Conservation (phyloP, 2,888 invertebrate species). For the Diarsia rubi region DNA sequence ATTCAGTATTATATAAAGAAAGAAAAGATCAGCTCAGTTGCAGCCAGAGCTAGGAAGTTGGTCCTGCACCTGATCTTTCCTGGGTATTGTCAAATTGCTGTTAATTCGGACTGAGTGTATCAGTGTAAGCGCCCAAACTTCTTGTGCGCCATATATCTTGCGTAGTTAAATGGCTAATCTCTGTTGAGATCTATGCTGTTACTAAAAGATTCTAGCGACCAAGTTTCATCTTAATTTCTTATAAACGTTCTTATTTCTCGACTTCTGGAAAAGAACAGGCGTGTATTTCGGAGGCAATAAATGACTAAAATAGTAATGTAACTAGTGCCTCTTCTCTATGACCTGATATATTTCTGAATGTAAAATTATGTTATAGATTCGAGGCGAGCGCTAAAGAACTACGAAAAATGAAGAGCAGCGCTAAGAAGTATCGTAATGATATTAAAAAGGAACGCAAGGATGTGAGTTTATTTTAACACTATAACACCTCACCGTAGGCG, state of each 20-base stretch:
- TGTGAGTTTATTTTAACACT: conserved; percentile 65
- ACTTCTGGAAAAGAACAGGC: background rate
- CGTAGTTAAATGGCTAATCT: background rate
- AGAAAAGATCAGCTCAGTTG: background rate
- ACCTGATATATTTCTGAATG: background rate
- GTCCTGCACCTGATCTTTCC: background rate
- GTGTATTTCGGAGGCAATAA: background rate
- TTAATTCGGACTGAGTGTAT: background rate
- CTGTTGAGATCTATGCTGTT: background rate
- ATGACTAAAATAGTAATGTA: background rate
- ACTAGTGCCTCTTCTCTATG: background rate
- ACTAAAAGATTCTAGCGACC: too few species aligned
- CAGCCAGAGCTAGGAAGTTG: background rate
- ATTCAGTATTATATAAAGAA: background rate
- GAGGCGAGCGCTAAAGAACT: conserved; percentile 63
- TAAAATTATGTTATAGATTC: conserved; percentile 38
- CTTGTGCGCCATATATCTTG: background rate
- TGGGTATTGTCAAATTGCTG: background rate
- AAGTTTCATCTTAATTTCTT: background rate
- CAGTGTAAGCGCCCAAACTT: background rate
- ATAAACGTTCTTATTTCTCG: background rate
- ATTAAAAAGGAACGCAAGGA: conserved; percentile 73
- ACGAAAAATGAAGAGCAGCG: conserved; percentile 66
- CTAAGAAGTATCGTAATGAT: conserved; percentile 71
- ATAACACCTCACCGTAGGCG: background rate